A percentile compares a stretch with the other conserved stretches of the same genome.
Evolutionary conservation across 2,888 invertebrate genomes (phyloP).

Genomic region (Lasiommata megera): DNA sequence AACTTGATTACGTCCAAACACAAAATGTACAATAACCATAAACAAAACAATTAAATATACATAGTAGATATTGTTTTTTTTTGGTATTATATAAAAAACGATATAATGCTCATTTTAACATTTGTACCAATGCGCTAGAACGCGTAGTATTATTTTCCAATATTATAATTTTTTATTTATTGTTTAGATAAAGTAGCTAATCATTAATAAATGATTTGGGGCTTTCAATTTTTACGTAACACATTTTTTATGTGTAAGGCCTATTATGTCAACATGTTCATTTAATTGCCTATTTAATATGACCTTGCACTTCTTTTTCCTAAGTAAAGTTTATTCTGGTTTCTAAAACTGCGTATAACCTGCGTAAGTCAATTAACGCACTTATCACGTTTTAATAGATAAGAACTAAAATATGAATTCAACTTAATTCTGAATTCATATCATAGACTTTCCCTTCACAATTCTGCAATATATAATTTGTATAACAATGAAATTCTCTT

Average conservation of each 20-base stretch:
- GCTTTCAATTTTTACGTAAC: neutral
- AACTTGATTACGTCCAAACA: conserved; percentile 27
- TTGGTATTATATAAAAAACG: conserved; percentile 8
- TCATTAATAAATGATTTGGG: neutral
- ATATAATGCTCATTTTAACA: neutral
- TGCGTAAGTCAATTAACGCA: too few relatives aligned
- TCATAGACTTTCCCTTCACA: too few relatives aligned
- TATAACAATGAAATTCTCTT: too few relatives aligned
- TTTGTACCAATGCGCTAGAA: neutral
- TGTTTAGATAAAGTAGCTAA: conserved; percentile 1
- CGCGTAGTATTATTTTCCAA: conserved; percentile 3
- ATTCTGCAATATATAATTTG: too few relatives aligned
- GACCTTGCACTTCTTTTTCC: too few relatives aligned
- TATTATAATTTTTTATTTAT: conserved; percentile 1
- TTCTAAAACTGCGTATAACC: too few relatives aligned
- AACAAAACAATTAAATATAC: conserved; percentile 4
- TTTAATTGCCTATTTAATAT: too few relatives aligned
- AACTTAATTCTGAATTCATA: too few relatives aligned
- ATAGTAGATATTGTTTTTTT: conserved; percentile 12
- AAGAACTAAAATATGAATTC: too few relatives aligned
- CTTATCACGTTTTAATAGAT: too few relatives aligned
- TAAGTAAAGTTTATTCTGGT: too few relatives aligned
- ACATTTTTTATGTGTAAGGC: neutral
- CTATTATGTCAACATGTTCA: too few relatives aligned
- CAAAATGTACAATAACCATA: conserved; percentile 21